Base-by-base conservation (phyloP, 1,140 invertebrate genomes). In the Apis dorsata region DNA sequence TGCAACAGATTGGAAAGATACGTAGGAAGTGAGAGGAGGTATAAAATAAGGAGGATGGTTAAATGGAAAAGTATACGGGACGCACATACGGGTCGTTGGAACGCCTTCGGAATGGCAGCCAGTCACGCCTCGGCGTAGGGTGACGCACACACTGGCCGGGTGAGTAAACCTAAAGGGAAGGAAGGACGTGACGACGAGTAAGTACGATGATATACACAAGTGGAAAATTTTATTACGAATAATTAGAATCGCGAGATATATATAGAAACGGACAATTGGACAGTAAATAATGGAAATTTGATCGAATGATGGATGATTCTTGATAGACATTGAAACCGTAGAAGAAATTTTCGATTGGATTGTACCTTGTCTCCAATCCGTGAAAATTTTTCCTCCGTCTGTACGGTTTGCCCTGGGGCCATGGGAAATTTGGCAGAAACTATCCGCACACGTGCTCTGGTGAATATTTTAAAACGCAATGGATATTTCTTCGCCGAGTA, bases 121-220 rank as follows among this genome's bases (percentile, higher is more conserved):
- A 81, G 83, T 85, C 85, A 90, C 84, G 88, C 78, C 79, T 89
- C 62, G 84, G 17, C 66, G 77, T 57, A 69, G 86, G 34, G 34
- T 87, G 83, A 88, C 86, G 75, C 83, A 82, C 44, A 44, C 34
- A 44, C 34, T 44, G 34, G 68, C 71, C 34, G 73, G 69, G 75
- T 86, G 85, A 89, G 81, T 86, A 88, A 88, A 86, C 84, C 60
- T 53, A 57, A 75, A 68, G 79, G 75, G 72, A 88, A 24, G 70
- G 60, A 83, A 51, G 70, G 63, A 62, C 62, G 44, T 17, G 55
- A 19, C 17, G 34, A 34, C 3, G 34, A n/a, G n/a, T 4, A 79
- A 86, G 28, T 76, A 69, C 15, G 44, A 74, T 78, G 72, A 79
- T 71, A 86, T 28, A 85, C 55, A 17, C 34, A 71, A 51, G 11